phyloP scores from a whole-genome alignment of 2,797 vertebrate species.

The Etheostoma nigrum region DNA sequence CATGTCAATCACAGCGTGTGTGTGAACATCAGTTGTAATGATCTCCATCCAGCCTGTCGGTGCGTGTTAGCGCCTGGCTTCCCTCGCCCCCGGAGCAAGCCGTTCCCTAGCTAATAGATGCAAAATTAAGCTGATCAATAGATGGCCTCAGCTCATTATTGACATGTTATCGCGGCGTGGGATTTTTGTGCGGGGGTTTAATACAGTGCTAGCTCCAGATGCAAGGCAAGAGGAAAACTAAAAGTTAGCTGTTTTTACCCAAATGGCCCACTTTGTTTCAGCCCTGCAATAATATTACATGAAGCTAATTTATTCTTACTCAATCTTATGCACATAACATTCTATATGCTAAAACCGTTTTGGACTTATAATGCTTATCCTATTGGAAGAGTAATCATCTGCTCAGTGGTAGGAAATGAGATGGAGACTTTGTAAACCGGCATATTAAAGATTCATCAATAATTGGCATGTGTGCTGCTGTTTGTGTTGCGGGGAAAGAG shows the following conservation, averaged over 20 bases:
- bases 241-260: conserved; percentile 52
- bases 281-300: conserved; percentile 47
- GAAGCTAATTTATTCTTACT: conserved; percentile 55
- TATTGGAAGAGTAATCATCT: conserved; percentile 66
- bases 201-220: conserved; percentile 58
- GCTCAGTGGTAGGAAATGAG: conserved; percentile 76
- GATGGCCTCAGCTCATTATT: conserved; percentile 86
- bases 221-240: conserved; percentile 46
- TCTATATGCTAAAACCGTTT: conserved; percentile 17
- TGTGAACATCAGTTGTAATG: conserved; percentile 87
- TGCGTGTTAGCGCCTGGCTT: conserved; percentile 83
- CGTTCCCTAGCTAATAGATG: conserved; percentile 86
- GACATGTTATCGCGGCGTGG: conserved; percentile 83
- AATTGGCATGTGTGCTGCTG: conserved; percentile 82
- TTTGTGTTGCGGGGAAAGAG: conserved; percentile 71
- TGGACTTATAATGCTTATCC: conserved; percentile 33
- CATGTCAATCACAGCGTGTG: conserved; percentile 85
- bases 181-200: conserved; percentile 79
- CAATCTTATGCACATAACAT: conserved; percentile 16
- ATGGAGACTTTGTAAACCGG: conserved; percentile 79
- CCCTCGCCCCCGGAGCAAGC: conserved; percentile 82
- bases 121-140: conserved; percentile 88
- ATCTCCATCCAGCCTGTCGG: conserved; percentile 85
- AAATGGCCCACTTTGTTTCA: conserved; percentile 63
- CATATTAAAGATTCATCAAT: conserved; percentile 86